Evolutionary conservation across 2,797 vertebrate genomes (phyloP), one percentile per base, ranked within the genome.

Genomic region (Gobionotothen gibberifrons): DNA sequence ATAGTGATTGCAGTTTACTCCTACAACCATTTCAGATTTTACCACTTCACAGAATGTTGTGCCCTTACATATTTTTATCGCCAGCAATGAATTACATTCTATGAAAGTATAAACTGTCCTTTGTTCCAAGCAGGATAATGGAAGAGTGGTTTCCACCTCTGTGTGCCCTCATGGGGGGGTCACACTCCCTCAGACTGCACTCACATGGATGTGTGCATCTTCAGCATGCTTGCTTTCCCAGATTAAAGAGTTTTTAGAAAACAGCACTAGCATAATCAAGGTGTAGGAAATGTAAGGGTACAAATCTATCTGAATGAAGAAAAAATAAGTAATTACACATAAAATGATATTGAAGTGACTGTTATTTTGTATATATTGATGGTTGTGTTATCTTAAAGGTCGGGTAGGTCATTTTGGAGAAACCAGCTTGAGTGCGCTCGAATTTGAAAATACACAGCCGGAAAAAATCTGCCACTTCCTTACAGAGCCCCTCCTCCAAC

Each of bases 31-130:
- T 68, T 21, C 40, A 40, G 26, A 52, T 44, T 52, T 62, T 26
- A 68, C 19, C 48, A 52, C 46, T 47, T 4, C 14, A 52, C 32
- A 49, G 48, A 16, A 48, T 64, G 2, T 15, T 58, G 29, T 53
- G n/a, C 32, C 22, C 12, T n/a, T 9, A 8, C 9, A 26, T 66
- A n/a, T 22, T 48, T 78, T 73, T n/a, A 69, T 42, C 15, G 43
- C 52, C 65, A 19, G 42, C 19, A 39, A 53, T 64, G 32, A 22
- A 15, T 69, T 64, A 48, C 2, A 47, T 6, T 58, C 14, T 14
- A 22, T 29, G 39, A 12, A 32, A 54, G 14, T 17, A 49, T 29
- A 32, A 42, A 49, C 14, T 42, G 63, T 36, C 15, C 11, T 39
- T 60, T 47, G 10, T 70, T 60, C 3, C 64, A 21, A 12, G 49